Base-by-base conservation (phyloP, 1,140 invertebrate species). In the Drosophila orena region DNA sequence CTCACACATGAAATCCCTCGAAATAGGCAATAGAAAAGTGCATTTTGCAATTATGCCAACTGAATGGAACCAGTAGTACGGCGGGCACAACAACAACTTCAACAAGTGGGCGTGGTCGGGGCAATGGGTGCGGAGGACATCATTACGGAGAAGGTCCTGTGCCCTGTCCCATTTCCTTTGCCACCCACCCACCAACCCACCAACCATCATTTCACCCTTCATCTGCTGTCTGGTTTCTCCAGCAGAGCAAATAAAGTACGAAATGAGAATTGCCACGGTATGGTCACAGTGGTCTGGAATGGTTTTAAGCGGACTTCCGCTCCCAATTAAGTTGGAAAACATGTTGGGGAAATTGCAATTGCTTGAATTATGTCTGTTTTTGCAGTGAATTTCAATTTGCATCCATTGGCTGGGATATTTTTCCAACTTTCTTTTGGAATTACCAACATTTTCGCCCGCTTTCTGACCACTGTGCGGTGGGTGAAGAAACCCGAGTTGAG, bases 211-310 rank as follows among this genome's bases (percentile, higher is more conserved):
- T 11, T 27, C 35, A 7, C 11, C 27, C 37, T 34, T 42, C n/a
- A 62, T 42, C 30, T 34, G 24, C 44, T 11, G n/a, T 50, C 35
- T 38, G 35, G 44, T 62, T 62, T 11, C 62, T 61, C 30, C 44
- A 44, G 49, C 62, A 30, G 75, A 50, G 50, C 57, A 59, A 76
- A 77, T 69, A 56, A 61, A 70, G 43, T 52, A 37, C 44, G 37
- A 52, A 80, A 80, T 65, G 59, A 57, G 64, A 76, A 80, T 71
- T 70, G 57, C 54, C 70, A 7, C 37, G 34, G 20, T 38, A 10
- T 7, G 27, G 30, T 10, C 53, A 69, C 40, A 17, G 69, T 56
- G 24, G 40, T 35, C 3, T 38, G 4, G 12, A 14, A 4, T 38
- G 3, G 3, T n/a, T 4, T 1, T 20, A 14, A 24, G 12, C 12